Evolutionary conservation across 2,888 invertebrate genomes (phyloP).

Genomic region (Orthosia cruda): DNA sequence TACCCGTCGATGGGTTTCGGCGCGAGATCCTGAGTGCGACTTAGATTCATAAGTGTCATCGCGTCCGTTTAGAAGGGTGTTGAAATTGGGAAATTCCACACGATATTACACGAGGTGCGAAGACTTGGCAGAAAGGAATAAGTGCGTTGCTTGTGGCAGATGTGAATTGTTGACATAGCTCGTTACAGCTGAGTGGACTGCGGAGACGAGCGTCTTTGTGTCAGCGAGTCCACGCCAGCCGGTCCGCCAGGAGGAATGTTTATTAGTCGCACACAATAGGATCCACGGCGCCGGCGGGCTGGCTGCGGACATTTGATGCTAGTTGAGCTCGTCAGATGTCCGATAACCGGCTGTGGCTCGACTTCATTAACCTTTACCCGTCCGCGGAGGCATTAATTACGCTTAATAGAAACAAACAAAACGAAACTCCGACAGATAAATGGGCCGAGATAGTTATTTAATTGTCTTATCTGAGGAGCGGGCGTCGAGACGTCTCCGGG

Average conservation of each 20-base stretch:
- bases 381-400: slow-evolving; percentile 86
- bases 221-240: slow-evolving; percentile 22
- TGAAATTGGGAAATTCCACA: slow-evolving; percentile 87
- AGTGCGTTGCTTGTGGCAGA: slow-evolving; percentile 63
- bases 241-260: slow-evolving; percentile 61
- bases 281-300: slow-evolving; percentile 40
- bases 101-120: slow-evolving; percentile 82
- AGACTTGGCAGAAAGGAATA: slow-evolving; percentile 66
- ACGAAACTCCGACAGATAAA: slow-evolving; percentile 87
- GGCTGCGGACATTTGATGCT: slow-evolving; percentile 55
- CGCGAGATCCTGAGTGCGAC: slow-evolving; percentile 74
- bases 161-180: slow-evolving; percentile 63
- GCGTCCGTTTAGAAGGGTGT: slow-evolving; percentile 78
- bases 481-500: slow-evolving; percentile 73
- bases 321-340: slow-evolving; percentile 79
- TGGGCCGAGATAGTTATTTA: slow-evolving; percentile 89
- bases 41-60: slow-evolving; percentile 89
- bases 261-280: slow-evolving; percentile 67
- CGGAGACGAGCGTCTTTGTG: slow-evolving; percentile 52
- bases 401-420: slow-evolving; percentile 90
- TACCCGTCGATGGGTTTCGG: slow-evolving; percentile 78
- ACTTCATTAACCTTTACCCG: slow-evolving; percentile 88
- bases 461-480: slow-evolving; percentile 86
- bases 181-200: slow-evolving; percentile 53
- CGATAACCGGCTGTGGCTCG: slow-evolving; percentile 79